Evolutionary conservation across 2,888 invertebrate species (phyloP), one percentile per base, ranked within the genome.

Genomic region (Rotaria sp.): DNA sequence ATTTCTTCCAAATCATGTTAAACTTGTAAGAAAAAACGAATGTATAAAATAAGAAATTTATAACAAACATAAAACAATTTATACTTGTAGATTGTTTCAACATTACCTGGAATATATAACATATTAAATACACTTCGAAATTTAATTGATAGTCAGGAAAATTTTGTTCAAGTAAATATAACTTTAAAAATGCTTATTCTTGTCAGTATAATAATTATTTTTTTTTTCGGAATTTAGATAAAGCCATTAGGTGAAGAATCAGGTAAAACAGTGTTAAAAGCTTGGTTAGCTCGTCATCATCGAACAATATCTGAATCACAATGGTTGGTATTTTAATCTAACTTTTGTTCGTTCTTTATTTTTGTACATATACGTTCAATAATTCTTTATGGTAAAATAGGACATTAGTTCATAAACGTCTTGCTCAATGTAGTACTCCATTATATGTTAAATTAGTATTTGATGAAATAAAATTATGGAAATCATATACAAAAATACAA

Each of bases 391-490:
- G 4, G 18, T 67, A 18, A 35, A 21, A 21, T 67, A 67, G 67
- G 67, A 2, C 26, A 59, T 91, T 97, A 85, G 97, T 97, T 0
- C 95, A 96, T 30, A 96, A 96, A 89, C 96, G 96, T 0, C 95
- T 97, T 57, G 94, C 94, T 26, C 94, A 95, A 89, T 97, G 97
- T 90, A 97, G 96, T 0, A 92, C 97, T 85, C 97, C 98, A 0
- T 96, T 99, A 88, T 98, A 97, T 90, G 96, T 98, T 0, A 98
- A 98, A 92, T 92, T 99, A 80, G 96, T 98, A 0, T 97, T 96
- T 91, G 98, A 97, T 26, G 97, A 98, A 92, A 96, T 98, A 48
- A 96, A 96, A 90, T 93, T 96, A 88, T 98, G 98, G 98, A 93
- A 96, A 86, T 97, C 97, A 88, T 98, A 97, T 91, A 96, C 96